These are phyloP conservation scores for Serripes groenlandicus DNA, from an alignment of 2,888 invertebrate genomes.

Conservation along the genomic window DNA sequence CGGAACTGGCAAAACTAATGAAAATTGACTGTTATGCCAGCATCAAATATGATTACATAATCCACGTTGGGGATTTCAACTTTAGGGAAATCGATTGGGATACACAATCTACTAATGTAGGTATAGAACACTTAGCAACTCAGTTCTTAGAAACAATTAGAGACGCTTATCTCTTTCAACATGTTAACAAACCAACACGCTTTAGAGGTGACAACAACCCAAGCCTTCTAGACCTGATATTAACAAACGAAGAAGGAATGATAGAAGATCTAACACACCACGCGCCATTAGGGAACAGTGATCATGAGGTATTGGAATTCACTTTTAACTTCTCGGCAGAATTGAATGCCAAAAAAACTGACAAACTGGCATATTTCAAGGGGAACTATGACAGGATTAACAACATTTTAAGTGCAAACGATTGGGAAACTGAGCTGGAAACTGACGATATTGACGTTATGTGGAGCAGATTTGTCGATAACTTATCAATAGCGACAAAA, in stretches of 20 bases:
- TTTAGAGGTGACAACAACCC: background rate
- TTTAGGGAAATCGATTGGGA: constrained; percentile 1
- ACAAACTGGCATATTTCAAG: background rate
- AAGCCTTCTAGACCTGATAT: constrained; percentile 1
- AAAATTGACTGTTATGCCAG: background rate
- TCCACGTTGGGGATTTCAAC: constrained; percentile 6
- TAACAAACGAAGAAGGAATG: constrained; percentile 2
- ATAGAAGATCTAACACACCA: constrained; percentile 4
- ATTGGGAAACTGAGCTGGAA: background rate
- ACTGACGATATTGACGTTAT: constrained; percentile 4
- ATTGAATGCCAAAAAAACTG: too few relatives aligned
- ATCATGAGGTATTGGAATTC: constrained; percentile 9
- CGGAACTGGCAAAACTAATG: background rate
- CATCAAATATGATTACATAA: background rate
- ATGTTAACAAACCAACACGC: background rate
- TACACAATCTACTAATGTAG: background rate
- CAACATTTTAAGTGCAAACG: background rate
- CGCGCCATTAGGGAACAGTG: constrained; percentile 14
- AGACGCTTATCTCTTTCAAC: background rate
- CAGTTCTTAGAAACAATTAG: constrained; percentile 8
- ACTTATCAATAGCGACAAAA: background rate
- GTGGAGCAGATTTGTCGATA: constrained; percentile 17
- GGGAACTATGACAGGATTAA: constrained; percentile 6
- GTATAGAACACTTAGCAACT: background rate
- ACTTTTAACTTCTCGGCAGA: too few relatives aligned